These are phyloP conservation scores for Acanthosepion pharaonis DNA, from an alignment of 2,888 invertebrate genomes.

Conservation along the genomic window DNA sequence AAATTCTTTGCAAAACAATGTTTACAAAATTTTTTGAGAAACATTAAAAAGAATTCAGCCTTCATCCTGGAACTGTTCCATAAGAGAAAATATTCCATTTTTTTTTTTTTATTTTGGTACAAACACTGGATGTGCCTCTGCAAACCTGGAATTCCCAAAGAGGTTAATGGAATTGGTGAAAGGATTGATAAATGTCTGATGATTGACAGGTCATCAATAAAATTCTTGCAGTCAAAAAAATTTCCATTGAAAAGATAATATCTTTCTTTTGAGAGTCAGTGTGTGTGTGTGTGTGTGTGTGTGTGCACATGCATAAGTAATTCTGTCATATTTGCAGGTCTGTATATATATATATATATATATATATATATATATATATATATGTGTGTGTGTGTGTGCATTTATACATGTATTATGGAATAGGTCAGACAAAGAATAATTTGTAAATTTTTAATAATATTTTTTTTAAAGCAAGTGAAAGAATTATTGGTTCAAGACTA, in stretches of 20 bases:
- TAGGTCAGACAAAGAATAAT: too few relatives aligned
- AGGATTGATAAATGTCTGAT: not conserved
- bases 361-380: not conserved
- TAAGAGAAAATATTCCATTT: not conserved
- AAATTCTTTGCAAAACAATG: not conserved
- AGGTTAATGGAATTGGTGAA: not conserved
- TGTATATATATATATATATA: not conserved
- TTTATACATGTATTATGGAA: too few relatives aligned
- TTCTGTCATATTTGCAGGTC: not conserved
- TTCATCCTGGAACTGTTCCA: not conserved
- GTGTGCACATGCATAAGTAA: not conserved
- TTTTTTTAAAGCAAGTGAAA: too few relatives aligned
- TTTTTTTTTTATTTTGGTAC: not conserved
- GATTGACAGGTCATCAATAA: constrained; percentile 33
- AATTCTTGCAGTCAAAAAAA: not conserved
- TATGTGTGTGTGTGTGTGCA: too few relatives aligned
- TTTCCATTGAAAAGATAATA: not conserved
- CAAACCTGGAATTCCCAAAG: not conserved
- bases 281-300: not conserved
- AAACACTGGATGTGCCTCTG: not conserved
- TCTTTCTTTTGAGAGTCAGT: not conserved
- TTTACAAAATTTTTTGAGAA: not conserved
- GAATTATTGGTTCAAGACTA: too few relatives aligned
- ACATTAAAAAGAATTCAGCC: not conserved
- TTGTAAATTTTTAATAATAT: too few relatives aligned